A percentile compares a stretch with the other conserved stretches of the same genome.
phyloP scores from a whole-genome alignment of 2,797 vertebrate genomes.

The Nannoperca australis region DNA sequence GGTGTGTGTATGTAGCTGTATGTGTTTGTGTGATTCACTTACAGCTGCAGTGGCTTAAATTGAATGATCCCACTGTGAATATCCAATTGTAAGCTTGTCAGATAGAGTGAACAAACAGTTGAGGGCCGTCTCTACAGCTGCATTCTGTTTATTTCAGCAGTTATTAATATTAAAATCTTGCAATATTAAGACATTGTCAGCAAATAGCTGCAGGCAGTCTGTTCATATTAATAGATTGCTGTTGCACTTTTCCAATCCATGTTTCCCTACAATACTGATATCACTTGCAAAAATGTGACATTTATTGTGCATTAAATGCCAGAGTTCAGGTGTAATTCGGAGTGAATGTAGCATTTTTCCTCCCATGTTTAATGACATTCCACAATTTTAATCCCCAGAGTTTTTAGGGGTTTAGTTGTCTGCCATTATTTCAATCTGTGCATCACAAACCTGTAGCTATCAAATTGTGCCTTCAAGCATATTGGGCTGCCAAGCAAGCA shows the following conservation, averaged over 20 bases:
- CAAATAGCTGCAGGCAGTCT: conserved; percentile 53
- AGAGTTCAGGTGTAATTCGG: conserved; percentile 44
- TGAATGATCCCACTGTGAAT: conserved; percentile 10
- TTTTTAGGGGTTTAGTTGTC: conserved; percentile 49
- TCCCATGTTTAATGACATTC: conserved; percentile 61
- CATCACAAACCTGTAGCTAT: conserved; percentile 57
- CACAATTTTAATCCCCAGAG: conserved; percentile 33
- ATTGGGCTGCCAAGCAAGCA: conserved; percentile 46
- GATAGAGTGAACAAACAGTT: conserved; percentile 38
- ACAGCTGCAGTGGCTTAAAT: conserved; percentile 29
- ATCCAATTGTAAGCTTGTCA: conserved; percentile 43
- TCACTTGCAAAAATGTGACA: conserved; percentile 55
- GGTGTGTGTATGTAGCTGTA: conserved; percentile 76
- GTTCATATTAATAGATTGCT: conserved; percentile 49
- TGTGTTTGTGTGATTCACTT: conserved; percentile 21
- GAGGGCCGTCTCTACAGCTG: conserved; percentile 5
- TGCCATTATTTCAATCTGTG: conserved; percentile 58
- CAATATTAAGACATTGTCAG: conserved; percentile 66
- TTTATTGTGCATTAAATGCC: conserved; percentile 56
- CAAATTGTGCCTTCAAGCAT: conserved; percentile 62
- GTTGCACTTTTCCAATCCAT: conserved; percentile 40
- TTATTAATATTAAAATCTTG: conserved; percentile 64
- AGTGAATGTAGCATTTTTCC: conserved; percentile 38
- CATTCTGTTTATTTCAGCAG: conserved; percentile 55
- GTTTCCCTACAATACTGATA: conserved; percentile 22